A percentile compares a stretch with the other conserved stretches of the same genome.
These are phyloP conservation scores for Varanus komodoensis DNA, from an alignment of 2,113 vertebrate species.

Conservation along the genomic window DNA sequence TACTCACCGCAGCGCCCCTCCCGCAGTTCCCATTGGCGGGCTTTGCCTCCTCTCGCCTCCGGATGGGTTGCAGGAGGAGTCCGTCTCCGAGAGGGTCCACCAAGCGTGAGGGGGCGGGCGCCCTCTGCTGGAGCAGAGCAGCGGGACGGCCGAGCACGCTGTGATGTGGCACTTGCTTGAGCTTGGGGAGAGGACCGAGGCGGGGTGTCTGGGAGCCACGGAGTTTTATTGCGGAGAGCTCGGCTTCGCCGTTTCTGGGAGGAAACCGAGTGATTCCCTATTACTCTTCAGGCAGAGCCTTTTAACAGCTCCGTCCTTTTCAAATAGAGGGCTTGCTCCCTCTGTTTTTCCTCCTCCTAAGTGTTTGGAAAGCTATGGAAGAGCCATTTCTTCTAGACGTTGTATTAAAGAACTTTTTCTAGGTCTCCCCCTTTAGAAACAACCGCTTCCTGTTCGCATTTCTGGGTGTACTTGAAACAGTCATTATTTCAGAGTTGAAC, in stretches of 20 bases:
- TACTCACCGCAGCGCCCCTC: background rate
- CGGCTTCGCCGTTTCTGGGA: background rate
- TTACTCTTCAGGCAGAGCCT: background rate
- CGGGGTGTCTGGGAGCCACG: background rate
- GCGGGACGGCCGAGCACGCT: background rate
- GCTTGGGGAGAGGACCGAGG: background rate
- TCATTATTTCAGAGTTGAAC: background rate
- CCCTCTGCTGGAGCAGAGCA: slow-evolving; percentile 14
- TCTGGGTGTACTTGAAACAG: background rate
- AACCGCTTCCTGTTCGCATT: background rate
- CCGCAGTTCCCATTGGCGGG: slow-evolving; percentile 50
- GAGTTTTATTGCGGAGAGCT: background rate
- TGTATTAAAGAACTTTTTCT: no score
- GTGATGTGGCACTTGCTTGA: slow-evolving; percentile 67
- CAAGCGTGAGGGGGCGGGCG: background rate
- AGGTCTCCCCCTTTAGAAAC: background rate
- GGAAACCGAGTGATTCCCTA: background rate
- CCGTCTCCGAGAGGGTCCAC: slow-evolving; percentile 21
- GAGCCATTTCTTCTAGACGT: background rate
- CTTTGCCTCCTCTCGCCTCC: background rate
- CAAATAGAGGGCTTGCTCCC: no score
- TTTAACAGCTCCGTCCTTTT: background rate
- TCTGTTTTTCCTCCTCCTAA: background rate
- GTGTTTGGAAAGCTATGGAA: background rate
- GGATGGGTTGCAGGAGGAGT: slow-evolving; percentile 31